Conservation (phyloP, 2,888 invertebrate genomes). For the Synergus itoensis region DNA sequence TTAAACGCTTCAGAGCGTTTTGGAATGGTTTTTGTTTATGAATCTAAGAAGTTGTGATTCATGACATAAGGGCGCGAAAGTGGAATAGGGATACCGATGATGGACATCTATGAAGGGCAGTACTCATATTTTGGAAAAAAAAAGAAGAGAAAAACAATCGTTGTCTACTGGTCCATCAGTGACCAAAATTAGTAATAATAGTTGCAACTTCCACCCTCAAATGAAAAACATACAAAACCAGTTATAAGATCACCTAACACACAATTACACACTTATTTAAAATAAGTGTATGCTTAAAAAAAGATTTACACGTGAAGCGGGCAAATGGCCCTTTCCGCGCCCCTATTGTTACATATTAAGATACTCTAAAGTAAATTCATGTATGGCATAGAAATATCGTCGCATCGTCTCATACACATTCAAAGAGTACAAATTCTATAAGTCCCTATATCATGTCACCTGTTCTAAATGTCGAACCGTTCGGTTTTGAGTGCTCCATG, state of each 20-base stretch:
- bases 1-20: conserved; percentile 14
- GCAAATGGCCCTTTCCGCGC: conserved; percentile 44
- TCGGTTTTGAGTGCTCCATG: conserved; percentile 54
- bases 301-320: conserved; percentile 46
- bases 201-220: conserved; percentile 35
- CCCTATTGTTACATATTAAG: conserved; percentile 28
- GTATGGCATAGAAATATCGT: conserved; percentile 54
- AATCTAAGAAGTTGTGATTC: conserved; percentile 25
- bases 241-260: conserved; percentile 42
- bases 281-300: conserved; percentile 37
- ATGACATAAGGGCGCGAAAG: conserved; percentile 9
- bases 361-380: conserved; percentile 47
- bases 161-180: conserved; percentile 26
- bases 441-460: conserved; percentile 77
- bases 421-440: conserved; percentile 87
- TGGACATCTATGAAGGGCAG: conserved; percentile 8
- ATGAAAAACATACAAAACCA: conserved; percentile 41
- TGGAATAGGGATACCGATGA: conserved; percentile 19
- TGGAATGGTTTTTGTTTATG: conserved; percentile 12
- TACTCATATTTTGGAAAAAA: conserved; percentile 19
- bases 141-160: conserved; percentile 12
- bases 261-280: conserved; percentile 42
- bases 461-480: conserved; percentile 57
- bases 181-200: conserved; percentile 29
- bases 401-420: conserved; percentile 71